phyloP scores from a whole-genome alignment of 1,140 invertebrate genomes.

The Periplaneta americana region DNA sequence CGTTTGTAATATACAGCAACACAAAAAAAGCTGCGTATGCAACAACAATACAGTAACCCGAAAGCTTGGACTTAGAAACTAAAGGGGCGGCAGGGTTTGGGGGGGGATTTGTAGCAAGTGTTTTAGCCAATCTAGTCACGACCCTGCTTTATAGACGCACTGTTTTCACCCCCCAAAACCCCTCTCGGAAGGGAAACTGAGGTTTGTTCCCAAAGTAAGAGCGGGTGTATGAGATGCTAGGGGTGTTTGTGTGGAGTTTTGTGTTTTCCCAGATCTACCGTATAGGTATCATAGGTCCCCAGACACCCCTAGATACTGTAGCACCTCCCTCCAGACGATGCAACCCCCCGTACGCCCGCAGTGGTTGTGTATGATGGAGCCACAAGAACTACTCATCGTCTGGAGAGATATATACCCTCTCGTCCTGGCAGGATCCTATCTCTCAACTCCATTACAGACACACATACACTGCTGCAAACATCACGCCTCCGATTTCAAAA shows the following conservation, averaged over 20 bases:
- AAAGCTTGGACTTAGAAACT: not conserved
- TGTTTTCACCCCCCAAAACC: not conserved
- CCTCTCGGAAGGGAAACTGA: not conserved
- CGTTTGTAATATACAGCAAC: not conserved
- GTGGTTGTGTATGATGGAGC: not conserved
- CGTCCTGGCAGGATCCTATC: not conserved
- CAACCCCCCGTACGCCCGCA: not conserved
- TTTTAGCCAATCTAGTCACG: not conserved
- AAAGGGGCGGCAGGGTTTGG: not conserved
- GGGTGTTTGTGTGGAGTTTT: not conserved
- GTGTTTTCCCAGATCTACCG: not conserved
- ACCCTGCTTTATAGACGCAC: not conserved
- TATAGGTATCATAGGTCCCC: not conserved
- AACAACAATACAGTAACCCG: not conserved
- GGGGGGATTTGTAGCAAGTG: not conserved
- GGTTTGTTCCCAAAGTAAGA: not conserved
- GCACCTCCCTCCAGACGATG: not conserved
- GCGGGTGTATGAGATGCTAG: too few species aligned
- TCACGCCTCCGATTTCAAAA: not conserved
- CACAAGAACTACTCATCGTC: not conserved
- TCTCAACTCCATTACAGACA: not conserved
- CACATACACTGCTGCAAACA: not conserved
- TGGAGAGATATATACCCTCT: not conserved
- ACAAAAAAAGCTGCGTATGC: not conserved
- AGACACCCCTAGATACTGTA: not conserved